Conservation (phyloP, 2,888 invertebrate genomes). For the Campopleginae sp. region DNA sequence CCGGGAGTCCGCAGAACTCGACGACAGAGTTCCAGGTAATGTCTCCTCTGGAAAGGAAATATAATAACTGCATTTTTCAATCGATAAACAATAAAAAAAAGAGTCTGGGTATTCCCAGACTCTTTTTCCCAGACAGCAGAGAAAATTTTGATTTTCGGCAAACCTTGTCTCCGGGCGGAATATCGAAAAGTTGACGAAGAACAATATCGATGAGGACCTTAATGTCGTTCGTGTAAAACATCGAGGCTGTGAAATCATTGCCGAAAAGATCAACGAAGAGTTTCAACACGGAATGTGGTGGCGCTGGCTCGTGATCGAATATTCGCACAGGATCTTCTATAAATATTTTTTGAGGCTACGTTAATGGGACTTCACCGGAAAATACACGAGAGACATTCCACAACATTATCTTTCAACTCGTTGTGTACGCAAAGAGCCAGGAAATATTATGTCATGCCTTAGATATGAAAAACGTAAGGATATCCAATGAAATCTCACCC, state of each 20-base stretch:
- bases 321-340: slow-evolving; percentile 94
- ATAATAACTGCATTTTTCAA: neutral
- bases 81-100: neutral
- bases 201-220: slow-evolving; percentile 97
- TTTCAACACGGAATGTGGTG: slow-evolving; percentile 94
- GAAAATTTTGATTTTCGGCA: slow-evolving; percentile 64
- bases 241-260: slow-evolving; percentile 90
- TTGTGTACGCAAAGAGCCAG: too few species aligned
- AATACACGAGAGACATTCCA: neutral
- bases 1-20: slow-evolving; percentile 93
- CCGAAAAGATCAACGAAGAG: slow-evolving; percentile 95
- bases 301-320: slow-evolving; percentile 92
- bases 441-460: neutral
- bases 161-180: slow-evolving; percentile 94
- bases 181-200: slow-evolving; percentile 94
- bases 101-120: neutral
- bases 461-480: slow-evolving; percentile 26
- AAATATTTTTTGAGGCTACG: slow-evolving; percentile 70
- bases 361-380: neutral
- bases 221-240: slow-evolving; percentile 98
- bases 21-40: slow-evolving; percentile 92
- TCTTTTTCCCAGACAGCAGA: too few species aligned
- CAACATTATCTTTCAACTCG: too few species aligned
- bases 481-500: slow-evolving; percentile 86
- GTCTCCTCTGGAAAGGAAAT: slow-evolving; percentile 85